Evolutionary conservation across 2,797 vertebrate genomes (phyloP), one percentile per base, ranked within the genome.

Genomic region (Crocidura indochinensis): DNA sequence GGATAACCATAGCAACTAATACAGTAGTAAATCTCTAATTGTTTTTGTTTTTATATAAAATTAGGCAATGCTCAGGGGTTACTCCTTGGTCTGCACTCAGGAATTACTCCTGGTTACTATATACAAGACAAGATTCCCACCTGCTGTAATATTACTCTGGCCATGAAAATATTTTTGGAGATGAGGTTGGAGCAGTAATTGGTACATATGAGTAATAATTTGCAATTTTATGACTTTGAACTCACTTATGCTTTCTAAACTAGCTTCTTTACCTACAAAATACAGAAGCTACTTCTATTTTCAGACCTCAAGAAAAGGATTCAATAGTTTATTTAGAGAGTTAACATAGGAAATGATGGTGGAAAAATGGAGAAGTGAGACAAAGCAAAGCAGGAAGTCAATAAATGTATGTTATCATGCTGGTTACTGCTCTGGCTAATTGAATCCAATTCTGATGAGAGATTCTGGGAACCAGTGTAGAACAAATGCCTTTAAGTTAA

Each of bases 241-340:
- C 51, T n/a, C 26, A 68, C 8, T 46, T 49, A 2, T 31, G 38
- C 20, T 76, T 92, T 82, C 49, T 87, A 78, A 79, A 56, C 68
- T 69, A 27, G 38, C 73, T 90, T 94, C 46, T 46, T 94, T 85
- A 82, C 82, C 88, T 92, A 26, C 19, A 91, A 92, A 90, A 92
- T 67, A 74, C 27, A 94, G 65, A 53, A 22, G 47, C 49, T 60
- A 88, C 8, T 46, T 71, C 51, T 64, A 46, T 86, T 62, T 71
- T 84, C 60, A 86, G 69, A 60, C 69, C 6, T 49, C 67, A 24
- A 87, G 19, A 67, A 79, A 87, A 79, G 65, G 14, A 78, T 29
- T 65, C 29, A 76, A 0, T 68, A 27, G 0, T 64, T 75, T 68
- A 82, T 53, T 74, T 81, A 84, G 38, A 47, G 73, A 10, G 20